Base-by-base conservation (phyloP, 2,797 vertebrate species). In the Pipistrellus pipistrellus region DNA sequence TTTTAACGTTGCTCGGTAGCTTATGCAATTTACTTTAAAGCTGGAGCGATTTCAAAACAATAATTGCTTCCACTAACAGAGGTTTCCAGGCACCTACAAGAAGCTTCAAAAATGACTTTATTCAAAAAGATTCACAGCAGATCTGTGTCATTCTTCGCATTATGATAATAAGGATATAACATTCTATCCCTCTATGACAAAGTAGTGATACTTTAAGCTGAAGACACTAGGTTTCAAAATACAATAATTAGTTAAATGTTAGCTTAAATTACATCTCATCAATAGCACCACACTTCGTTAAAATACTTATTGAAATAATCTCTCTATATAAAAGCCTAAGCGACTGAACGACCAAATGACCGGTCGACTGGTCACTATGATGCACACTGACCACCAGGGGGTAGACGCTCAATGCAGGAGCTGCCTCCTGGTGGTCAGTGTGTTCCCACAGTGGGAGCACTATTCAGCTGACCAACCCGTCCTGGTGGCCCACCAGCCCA, bases 21-120 rank as follows among this genome's bases (percentile, higher is more conserved):
- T 35, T 57, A 64, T 12, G n/a, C 23, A 84, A 2, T 88, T 32
- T 75, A 85, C 32, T 59, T 51, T 86, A 59, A 23, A 75, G 1
- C 48, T 69, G 59, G 38, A 35, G 4, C 3, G 66, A 71, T 41
- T 88, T 57, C 30, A 90, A 66, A 90, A 89, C 0, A 77, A 90
- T 76, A 32, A 0, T 35, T 90, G 73, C 46, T 71, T 66, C 35
- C 55, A 38, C 80, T 93, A 80, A 38, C 64, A 93, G 23, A 62
- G 2, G 2, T 80, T 80, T 87, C 0, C 12, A 51, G 30, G n/a
- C 75, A 78, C 15, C 72, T 17, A 51, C 14, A 57, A 53, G 41
- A 72, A 27, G 12, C n/a, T 87, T 89, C 27, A 55, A 77, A 89
- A 68, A 64, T 81, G 46, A 85, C 44, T 92, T 35, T 72, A 66